Conservation (phyloP, 2,797 vertebrate species). For the Synaphobranchus kaupii region DNA sequence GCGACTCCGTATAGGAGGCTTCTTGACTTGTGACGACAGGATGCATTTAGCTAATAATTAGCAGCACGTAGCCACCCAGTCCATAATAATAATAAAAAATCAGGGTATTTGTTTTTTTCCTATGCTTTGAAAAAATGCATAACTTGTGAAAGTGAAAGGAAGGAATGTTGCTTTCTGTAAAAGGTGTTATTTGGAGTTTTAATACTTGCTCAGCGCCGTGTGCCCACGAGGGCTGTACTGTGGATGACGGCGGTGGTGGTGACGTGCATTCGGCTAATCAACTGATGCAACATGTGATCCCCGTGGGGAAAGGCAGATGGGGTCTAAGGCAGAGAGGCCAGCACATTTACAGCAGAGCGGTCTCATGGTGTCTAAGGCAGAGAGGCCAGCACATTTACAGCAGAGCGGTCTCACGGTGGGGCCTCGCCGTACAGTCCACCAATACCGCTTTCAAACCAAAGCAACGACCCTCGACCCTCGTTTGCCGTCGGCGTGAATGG, state of each 20-base stretch:
- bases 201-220: background rate
- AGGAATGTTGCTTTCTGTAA: background rate
- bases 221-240: conserved; percentile 56
- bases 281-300: conserved; percentile 71
- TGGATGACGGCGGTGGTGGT: conserved; percentile 16
- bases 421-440: too few relatives aligned
- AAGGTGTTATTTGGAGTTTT: background rate
- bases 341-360: background rate
- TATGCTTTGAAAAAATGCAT: background rate
- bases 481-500: too few relatives aligned
- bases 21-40: background rate
- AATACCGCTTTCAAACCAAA: too few relatives aligned
- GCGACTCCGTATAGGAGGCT: background rate
- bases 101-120: background rate
- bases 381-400: background rate
- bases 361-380: background rate
- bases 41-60: too few relatives aligned
- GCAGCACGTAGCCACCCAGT: background rate
- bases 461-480: too few relatives aligned
- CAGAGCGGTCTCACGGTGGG: background rate
- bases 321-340: background rate
- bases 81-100: background rate
- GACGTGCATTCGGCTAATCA: conserved; percentile 54
- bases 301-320: background rate
- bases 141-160: background rate